Evolutionary conservation across 2,113 vertebrate species (phyloP), one percentile per base, ranked within the genome.

Genomic region (Macrotus californicus): DNA sequence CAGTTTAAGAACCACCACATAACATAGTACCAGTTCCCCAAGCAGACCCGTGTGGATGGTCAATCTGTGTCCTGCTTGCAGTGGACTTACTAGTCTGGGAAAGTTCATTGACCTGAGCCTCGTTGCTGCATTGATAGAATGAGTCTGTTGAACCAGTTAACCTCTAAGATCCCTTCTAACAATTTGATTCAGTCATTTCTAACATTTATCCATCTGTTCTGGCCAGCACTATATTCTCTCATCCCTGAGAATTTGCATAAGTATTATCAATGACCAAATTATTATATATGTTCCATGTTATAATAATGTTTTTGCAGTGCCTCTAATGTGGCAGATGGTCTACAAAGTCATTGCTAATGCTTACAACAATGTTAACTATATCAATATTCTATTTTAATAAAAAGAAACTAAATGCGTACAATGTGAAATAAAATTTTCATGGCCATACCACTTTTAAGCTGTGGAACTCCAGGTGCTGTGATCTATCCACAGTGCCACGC

Each of bases 261-360:
- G 41, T 61, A 64, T 56, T 73, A 86, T 61, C 80, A 93, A 76
- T 48, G 52, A 43, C 56, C 83, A 86, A 95, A 86, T 94, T 79
- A 88, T 36, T 84, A 91, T 41, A 67, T 39, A 36, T 26, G 80
- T 64, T 24, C 16, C 21, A n/a, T 69, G 48, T 94, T 90, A 82
- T 75, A 94, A 76, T 85, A 87, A 50, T 91, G 80, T 52, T 94
- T 92, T 81, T 66, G 56, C 76, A 87, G 29, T 73, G 3, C 80
- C 69, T 95, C 85, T 86, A 70, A 52, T 24, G 48, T n/a, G 13
- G 21, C 77, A 96, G 61, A 64, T 52, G 10, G 16, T 82, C 77
- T 92, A 75, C 73, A 86, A n/a, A 82, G 43, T 75, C 93, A 93
- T 70, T 86, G 48, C n/a, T 86, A 70, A 72, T 88, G n/a, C 66